Conservation (phyloP, 64 coral and sea anemone species). For the Dendronephthya gigantea region DNA sequence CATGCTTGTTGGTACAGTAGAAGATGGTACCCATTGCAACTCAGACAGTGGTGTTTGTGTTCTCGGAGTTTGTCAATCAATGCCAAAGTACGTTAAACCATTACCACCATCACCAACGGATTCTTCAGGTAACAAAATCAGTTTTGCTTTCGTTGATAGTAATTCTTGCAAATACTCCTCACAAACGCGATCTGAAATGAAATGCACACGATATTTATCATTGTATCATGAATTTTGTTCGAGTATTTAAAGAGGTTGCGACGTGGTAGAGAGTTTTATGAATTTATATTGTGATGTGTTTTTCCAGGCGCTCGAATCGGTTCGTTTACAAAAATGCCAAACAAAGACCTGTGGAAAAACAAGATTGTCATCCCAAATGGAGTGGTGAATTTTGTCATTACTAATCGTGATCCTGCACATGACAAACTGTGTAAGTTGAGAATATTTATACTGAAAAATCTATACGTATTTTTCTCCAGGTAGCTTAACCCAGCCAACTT, state of each 20-base stretch:
- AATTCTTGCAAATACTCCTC: background rate
- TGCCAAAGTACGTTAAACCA: background rate
- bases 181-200: too few species aligned
- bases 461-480: too few species aligned
- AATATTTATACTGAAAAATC: too few species aligned
- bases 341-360: background rate
- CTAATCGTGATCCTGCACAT: background rate
- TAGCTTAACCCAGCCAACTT: too few species aligned
- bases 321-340: background rate
- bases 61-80: background rate
- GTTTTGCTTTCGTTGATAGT: background rate
- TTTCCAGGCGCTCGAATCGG: background rate
- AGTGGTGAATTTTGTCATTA: background rate
- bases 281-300: background rate
- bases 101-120: background rate
- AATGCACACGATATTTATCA: too few species aligned
- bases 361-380: background rate
- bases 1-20: background rate
- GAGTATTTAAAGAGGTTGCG: too few species aligned
- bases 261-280: too few species aligned
- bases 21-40: conserved; percentile 4
- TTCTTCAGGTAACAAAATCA: background rate
- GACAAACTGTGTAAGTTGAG: background rate
- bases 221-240: too few species aligned
- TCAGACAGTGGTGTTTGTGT: background rate